Evolutionary conservation across 2,797 vertebrate species (phyloP).

Genomic region (Cichlasoma orientale): DNA sequence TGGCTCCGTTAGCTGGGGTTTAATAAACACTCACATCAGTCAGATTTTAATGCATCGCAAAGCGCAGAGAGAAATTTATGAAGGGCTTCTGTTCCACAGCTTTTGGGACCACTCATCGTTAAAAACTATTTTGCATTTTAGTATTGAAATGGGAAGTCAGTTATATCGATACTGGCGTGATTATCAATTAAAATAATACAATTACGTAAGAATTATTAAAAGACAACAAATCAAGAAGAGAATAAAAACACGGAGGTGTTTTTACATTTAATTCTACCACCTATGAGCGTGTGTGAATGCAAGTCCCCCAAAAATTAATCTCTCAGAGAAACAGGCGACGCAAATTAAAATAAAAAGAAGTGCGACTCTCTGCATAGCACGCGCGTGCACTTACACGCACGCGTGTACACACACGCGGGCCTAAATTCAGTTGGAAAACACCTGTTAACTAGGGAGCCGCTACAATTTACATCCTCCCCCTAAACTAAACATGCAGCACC

Average conservation of each 20-base stretch:
- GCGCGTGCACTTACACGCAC: constrained; percentile 10
- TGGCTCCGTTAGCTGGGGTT: constrained; percentile 19
- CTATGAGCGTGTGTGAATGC: background rate
- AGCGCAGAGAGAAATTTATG: background rate
- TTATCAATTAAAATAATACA: background rate
- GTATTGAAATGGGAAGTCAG: background rate
- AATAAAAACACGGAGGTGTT: background rate
- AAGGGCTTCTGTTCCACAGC: background rate
- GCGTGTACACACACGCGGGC: background rate
- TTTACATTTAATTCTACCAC: background rate
- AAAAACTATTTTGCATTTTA: background rate
- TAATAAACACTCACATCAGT: constrained; percentile 22
- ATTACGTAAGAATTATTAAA: background rate
- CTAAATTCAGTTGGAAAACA: constrained; percentile 73
- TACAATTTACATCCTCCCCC: constrained; percentile 74
- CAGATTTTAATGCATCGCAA: constrained; percentile 23
- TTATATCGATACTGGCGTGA: background rate
- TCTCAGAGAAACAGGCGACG: constrained; percentile 43
- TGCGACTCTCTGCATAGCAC: constrained; percentile 8
- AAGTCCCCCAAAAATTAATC: constrained; percentile 29
- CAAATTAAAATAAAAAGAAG: constrained; percentile 26
- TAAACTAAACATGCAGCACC: constrained; percentile 62
- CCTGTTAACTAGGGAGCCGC: constrained; percentile 80
- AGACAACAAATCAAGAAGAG: background rate
- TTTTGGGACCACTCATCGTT: background rate